These are phyloP conservation scores for Rhynchomys soricoides DNA, from an alignment of 2,113 vertebrate genomes.

Conservation along the genomic window DNA sequence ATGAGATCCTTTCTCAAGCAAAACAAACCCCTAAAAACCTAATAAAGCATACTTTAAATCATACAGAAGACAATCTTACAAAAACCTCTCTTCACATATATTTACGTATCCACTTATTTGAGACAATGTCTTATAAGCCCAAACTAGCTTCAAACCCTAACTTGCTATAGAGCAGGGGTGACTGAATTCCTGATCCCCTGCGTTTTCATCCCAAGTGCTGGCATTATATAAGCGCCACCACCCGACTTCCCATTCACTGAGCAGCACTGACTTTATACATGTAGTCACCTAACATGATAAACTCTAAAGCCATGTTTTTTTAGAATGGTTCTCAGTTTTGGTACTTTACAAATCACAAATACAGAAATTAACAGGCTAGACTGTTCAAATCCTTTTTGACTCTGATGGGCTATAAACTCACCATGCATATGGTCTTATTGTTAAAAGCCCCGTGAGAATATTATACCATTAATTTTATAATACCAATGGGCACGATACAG, in stretches of 20 bases:
- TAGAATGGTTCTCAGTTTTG: not conserved
- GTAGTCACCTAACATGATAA: not conserved
- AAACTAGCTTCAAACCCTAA: not conserved
- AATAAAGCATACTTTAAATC: not conserved
- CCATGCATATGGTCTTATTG: not conserved
- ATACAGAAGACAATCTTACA: not conserved
- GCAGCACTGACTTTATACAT: not conserved
- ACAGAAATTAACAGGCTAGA: not conserved
- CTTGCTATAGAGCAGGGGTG: not conserved
- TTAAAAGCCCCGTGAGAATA: not conserved
- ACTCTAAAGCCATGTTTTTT: conserved; percentile 38
- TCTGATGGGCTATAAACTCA: not conserved
- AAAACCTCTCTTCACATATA: not conserved
- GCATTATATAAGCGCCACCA: not conserved
- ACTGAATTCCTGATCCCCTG: not conserved
- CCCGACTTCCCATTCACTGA: not conserved
- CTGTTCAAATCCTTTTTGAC: not conserved
- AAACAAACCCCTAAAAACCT: not conserved
- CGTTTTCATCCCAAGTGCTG: not conserved
- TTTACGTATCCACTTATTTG: not conserved
- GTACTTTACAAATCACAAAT: conserved; percentile 26
- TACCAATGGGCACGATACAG: not conserved
- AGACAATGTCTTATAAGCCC: not conserved
- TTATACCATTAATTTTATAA: not conserved
- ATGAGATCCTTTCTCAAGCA: not conserved